A percentile compares a stretch with the other conserved stretches of the same genome.
phyloP scores from a whole-genome alignment of 2,888 invertebrate species.

The Phengaris alcon region DNA sequence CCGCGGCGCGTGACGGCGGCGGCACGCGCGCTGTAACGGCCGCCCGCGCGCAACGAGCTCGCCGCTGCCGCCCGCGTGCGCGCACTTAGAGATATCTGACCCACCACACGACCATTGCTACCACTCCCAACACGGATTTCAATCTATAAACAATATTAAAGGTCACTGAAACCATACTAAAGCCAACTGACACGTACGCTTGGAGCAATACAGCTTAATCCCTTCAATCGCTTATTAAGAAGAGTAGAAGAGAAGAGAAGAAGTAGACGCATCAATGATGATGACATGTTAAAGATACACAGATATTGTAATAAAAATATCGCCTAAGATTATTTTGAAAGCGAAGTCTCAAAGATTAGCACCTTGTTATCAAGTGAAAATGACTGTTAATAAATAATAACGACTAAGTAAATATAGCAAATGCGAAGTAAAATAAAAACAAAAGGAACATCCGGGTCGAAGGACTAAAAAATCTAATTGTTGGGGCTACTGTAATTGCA shows the following conservation, averaged over 20 bases:
- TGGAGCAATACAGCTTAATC: too few species aligned
- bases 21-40: conserved; percentile 91
- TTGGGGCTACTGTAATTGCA: too few species aligned
- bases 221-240: too few species aligned
- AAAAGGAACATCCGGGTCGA: conserved; percentile 20
- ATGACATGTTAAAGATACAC: too few species aligned
- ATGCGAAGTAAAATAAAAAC: conserved; percentile 29
- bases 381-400: background rate
- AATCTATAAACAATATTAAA: conserved; percentile 48
- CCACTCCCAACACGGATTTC: conserved; percentile 66
- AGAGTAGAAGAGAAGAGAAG: too few species aligned
- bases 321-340: too few species aligned
- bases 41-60: conserved; percentile 79
- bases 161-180: background rate
- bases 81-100: conserved; percentile 92
- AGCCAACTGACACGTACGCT: too few species aligned
- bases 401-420: background rate
- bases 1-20: conserved; percentile 94
- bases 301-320: too few species aligned
- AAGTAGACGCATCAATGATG: too few species aligned
- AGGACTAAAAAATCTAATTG: too few species aligned
- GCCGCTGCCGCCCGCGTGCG: conserved; percentile 87
- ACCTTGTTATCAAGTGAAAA: conserved; percentile 5
- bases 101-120: conserved; percentile 75
- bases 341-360: background rate